Percentiles rank a stretch among this genome's conserved stretches.
Conservation (phyloP, 2,888 invertebrate species). For the Drosophila ezoana region DNA sequence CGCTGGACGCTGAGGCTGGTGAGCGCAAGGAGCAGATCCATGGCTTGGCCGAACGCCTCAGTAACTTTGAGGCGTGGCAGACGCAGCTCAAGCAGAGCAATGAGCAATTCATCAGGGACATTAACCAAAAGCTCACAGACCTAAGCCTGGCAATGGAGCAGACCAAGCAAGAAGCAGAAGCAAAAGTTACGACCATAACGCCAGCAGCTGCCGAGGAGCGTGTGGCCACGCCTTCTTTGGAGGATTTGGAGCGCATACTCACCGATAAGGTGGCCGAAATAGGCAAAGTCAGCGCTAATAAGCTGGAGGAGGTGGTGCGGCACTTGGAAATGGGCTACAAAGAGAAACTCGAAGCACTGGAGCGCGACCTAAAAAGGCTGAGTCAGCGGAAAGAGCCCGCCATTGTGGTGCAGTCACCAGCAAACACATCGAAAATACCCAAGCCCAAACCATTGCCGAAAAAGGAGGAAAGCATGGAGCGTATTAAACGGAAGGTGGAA, state of each 20-base stretch:
- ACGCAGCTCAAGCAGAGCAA: constrained; percentile 67
- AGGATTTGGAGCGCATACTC: constrained; percentile 74
- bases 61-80: constrained; percentile 75
- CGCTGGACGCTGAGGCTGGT: constrained; percentile 45
- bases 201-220: constrained; percentile 38
- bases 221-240: constrained; percentile 60
- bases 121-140: constrained; percentile 72
- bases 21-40: constrained; percentile 68
- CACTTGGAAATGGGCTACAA: constrained; percentile 77
- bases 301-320: constrained; percentile 72
- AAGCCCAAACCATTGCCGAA: constrained; percentile 60
- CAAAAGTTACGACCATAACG: constrained; percentile 3
- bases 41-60: constrained; percentile 66
- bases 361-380: constrained; percentile 66
- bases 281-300: constrained; percentile 68
- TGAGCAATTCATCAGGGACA: constrained; percentile 68
- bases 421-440: constrained; percentile 59
- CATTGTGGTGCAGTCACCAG: background rate
- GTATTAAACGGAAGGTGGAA: constrained; percentile 63
- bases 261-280: constrained; percentile 79
- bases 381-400: constrained; percentile 17
- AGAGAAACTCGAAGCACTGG: constrained; percentile 71
- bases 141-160: constrained; percentile 63
- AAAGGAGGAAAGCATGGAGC: constrained; percentile 46
- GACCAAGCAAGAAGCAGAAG: constrained; percentile 31